Conservation (phyloP, 2,113 vertebrate genomes). For the Callithrix jacchus region DNA sequence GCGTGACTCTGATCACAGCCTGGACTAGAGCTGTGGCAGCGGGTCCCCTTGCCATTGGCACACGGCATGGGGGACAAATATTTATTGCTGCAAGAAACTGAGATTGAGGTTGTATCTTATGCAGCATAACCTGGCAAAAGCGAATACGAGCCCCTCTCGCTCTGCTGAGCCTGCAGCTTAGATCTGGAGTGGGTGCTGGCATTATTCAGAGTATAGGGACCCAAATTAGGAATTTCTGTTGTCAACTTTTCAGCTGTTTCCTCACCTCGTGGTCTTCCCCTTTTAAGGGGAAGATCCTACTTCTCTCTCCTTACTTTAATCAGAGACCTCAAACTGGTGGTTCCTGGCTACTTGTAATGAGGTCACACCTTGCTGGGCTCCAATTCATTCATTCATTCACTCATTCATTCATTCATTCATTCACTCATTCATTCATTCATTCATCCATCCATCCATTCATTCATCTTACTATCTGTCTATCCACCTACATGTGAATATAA, state of each 20-base stretch:
- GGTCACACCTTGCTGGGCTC: not conserved
- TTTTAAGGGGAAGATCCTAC: no score
- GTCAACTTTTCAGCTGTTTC: not conserved
- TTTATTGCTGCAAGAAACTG: not conserved
- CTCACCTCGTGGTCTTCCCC: not conserved
- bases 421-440: not conserved
- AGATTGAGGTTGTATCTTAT: not conserved
- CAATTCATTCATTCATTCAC: not conserved
- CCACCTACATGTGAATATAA: not conserved
- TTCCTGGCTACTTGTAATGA: not conserved
- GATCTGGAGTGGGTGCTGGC: not conserved
- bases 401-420: no score
- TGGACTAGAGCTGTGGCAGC: not conserved
- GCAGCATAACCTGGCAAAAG: not conserved
- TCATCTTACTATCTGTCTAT: not conserved
- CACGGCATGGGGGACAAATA: fast-evolving
- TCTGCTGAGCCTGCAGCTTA: not conserved
- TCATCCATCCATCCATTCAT: no score
- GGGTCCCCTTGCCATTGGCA: not conserved
- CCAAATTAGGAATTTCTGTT: not conserved
- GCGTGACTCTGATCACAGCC: not conserved
- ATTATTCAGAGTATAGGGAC: not conserved
- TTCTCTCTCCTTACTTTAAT: not conserved
- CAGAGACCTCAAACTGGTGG: not conserved
- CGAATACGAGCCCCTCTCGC: not conserved